Conservation (phyloP, 1,140 invertebrate species). For the Stenopsyche tienmushanensis region DNA sequence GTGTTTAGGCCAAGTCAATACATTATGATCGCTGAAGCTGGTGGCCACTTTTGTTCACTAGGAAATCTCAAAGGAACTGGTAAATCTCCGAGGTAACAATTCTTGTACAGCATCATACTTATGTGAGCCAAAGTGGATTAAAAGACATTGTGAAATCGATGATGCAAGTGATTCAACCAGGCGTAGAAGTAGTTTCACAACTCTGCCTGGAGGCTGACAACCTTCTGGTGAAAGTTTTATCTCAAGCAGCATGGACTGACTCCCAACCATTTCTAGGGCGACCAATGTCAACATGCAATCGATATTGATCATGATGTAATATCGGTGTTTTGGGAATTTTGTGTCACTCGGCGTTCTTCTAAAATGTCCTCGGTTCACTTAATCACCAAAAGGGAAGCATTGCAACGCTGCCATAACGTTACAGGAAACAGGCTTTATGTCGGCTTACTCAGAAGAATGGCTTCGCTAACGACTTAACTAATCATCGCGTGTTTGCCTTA, state of each 20-base stretch:
- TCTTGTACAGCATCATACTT: neutral
- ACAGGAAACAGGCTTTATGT: neutral
- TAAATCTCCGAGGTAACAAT: neutral
- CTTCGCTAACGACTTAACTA: too few species aligned
- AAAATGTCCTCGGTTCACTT: neutral
- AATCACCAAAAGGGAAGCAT: neutral
- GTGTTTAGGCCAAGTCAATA: neutral
- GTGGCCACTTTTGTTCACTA: neutral
- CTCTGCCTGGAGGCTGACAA: slow-evolving; percentile 13
- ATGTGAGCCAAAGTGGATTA: neutral
- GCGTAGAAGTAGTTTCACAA: neutral
- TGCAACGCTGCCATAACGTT: neutral
- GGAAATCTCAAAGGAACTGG: neutral
- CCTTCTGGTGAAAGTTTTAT: slow-evolving; percentile 19
- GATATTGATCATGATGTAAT: neutral
- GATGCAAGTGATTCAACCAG: slow-evolving; percentile 20
- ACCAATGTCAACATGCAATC: slow-evolving; percentile 15
- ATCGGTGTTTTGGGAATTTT: neutral
- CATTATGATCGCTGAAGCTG: neutral
- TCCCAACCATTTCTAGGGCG: neutral
- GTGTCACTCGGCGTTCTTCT: neutral
- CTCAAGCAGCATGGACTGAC: neutral
- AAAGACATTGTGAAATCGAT: slow-evolving; percentile 19
- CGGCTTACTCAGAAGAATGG: neutral
- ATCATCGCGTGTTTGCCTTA: too few species aligned